Base-by-base conservation (phyloP, 2,888 invertebrate species). In the Drosophila anomalipes region DNA sequence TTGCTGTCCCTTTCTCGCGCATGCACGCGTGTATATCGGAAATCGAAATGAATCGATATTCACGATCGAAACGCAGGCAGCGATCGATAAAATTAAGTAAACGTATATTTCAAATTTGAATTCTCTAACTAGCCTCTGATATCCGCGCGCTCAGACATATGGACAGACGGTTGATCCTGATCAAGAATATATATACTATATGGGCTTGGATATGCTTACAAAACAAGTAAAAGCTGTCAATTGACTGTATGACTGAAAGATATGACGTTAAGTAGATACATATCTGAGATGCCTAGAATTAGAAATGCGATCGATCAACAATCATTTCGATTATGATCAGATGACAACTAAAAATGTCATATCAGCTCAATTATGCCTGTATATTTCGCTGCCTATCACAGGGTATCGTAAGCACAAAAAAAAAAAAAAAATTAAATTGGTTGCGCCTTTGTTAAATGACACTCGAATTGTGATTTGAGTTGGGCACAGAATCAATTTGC, bases 371-470 rank as follows among this genome's bases (percentile, higher is more conserved):
- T 41, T n/a, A n/a, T 37, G 37, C 3, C 37, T 0, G 16, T 41
- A 4, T 4, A 16, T 37, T 37, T 37, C 6, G 37, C 16, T 16
- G 16, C 16, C 5, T 44, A 12, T 52, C 22, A 19, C 33, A 33
- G 47, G 52, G 52, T 12, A 52, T n/a, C 7, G 22, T 0, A 22
- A 5, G 33, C 22, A 47, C 22, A 44, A 12, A 16, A 26, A 5
- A 68, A 54, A 3, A 5, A 49, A 33, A 39, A 10, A 52, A 67
- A 63, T 66, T 51, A 44, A 53, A 47, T 32, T 70, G 22, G 44
- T 47, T 16, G 60, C 58, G n/a, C 47, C 41, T 60, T 53, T 47
- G 47, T 47, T 12, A 52, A 75, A 67, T 49, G 41, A 39, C 59
- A 72, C 19, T 10, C 19, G 51, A 51, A 3, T 30, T 51, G 16